phyloP scores from a whole-genome alignment of 2,113 vertebrate species.

The Dromiciops gliroides region DNA sequence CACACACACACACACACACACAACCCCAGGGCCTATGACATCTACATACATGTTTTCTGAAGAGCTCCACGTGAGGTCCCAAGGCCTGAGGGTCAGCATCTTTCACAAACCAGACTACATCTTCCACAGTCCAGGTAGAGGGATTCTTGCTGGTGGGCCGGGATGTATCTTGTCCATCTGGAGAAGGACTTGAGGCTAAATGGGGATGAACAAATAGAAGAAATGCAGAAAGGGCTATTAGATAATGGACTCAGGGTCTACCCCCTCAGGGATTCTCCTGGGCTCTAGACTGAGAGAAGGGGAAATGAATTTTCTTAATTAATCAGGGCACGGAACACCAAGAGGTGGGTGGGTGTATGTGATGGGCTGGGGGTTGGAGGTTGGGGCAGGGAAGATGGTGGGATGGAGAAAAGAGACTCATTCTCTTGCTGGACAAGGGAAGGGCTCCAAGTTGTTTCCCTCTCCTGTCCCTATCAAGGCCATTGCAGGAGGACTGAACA shows the following conservation, averaged over 20 bases:
- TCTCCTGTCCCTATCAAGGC: not conserved
- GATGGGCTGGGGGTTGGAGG: not conserved
- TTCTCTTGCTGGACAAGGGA: not conserved
- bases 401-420: not conserved
- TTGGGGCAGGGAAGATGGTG: not conserved
- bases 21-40: not conserved
- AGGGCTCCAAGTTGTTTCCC: not conserved
- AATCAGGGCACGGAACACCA: not conserved
- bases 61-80: slow-evolving; percentile 95
- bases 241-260: not conserved
- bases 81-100: slow-evolving; percentile 96
- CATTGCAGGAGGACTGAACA: not conserved
- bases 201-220: not conserved
- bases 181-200: slow-evolving; percentile 88
- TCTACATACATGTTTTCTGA: slow-evolving; percentile 94
- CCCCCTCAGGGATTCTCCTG: not conserved
- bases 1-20: too few relatives aligned
- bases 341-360: not conserved
- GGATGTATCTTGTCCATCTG: slow-evolving; percentile 85
- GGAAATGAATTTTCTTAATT: not conserved
- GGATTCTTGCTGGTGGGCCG: slow-evolving; percentile 90
- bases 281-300: too few relatives aligned
- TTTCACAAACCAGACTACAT: slow-evolving; percentile 95
- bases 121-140: slow-evolving; percentile 94
- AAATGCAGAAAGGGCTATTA: not conserved